Conservation (phyloP, 2,888 invertebrate genomes). For the Euphydryas editha region DNA sequence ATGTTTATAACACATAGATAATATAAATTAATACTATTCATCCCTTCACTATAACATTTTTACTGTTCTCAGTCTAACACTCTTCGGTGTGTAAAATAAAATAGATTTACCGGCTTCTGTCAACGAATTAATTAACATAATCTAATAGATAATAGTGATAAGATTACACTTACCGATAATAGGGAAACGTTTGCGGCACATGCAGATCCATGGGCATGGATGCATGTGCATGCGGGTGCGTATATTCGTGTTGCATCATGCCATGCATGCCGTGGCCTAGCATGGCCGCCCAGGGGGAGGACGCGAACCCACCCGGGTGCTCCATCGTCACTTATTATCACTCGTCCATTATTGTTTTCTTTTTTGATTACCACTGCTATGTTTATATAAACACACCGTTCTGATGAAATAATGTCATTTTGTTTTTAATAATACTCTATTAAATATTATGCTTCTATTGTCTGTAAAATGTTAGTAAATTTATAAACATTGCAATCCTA, state of each 20-base stretch:
- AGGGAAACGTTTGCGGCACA: conserved; percentile 95
- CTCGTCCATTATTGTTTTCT: conserved; percentile 41
- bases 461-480: background rate
- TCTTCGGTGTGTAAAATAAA: too few species aligned
- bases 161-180: conserved; percentile 89
- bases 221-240: conserved; percentile 84
- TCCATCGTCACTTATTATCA: conserved; percentile 81
- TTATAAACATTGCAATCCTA: background rate
- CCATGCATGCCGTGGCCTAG: conserved; percentile 86
- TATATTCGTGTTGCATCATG: conserved; percentile 86
- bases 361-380: conserved; percentile 23
- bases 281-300: conserved; percentile 92
- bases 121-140: too few species aligned
- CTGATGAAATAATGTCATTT: background rate
- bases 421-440: background rate
- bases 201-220: conserved; percentile 95
- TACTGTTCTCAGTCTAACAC: too few species aligned
- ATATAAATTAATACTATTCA: too few species aligned
- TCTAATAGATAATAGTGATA: too few species aligned
- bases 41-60: too few species aligned
- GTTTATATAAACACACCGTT: background rate
- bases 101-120: too few species aligned
- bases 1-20: too few species aligned
- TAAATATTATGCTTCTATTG: background rate
- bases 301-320: conserved; percentile 90